phyloP scores from a whole-genome alignment of 2,888 invertebrate genomes.

The Polydrusus tereticollis region DNA sequence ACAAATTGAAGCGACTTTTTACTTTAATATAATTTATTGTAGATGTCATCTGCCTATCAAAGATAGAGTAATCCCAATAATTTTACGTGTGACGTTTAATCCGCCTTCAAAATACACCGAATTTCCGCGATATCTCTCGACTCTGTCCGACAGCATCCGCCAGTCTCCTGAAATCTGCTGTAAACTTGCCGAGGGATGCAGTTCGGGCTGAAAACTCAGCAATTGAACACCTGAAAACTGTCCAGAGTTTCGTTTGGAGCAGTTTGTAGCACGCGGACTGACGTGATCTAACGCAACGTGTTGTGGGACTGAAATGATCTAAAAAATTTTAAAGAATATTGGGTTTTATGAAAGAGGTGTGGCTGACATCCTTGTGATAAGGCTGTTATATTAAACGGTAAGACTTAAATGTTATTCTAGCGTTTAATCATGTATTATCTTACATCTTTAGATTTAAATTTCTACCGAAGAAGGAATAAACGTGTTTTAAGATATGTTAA shows the following conservation, averaged over 20 bases:
- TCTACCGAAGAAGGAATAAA: too few relatives aligned
- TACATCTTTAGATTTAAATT: neutral
- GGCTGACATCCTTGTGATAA: neutral
- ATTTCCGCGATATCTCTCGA: conserved; percentile 19
- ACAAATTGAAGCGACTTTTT: neutral
- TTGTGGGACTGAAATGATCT: conserved; percentile 10
- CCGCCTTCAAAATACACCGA: conserved; percentile 22
- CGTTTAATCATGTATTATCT: neutral
- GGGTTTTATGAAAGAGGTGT: neutral
- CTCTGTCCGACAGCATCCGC: conserved; percentile 24
- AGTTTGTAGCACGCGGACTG: conserved; percentile 19
- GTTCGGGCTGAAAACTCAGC: conserved; percentile 33
- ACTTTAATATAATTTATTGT: neutral
- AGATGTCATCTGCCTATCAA: conserved; percentile 1
- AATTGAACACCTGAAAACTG: conserved; percentile 12
- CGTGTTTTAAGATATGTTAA: too few relatives aligned
- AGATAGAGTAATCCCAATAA: conserved; percentile 27
- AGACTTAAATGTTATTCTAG: neutral
- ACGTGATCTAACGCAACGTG: conserved; percentile 21
- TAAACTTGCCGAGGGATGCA: conserved; percentile 30
- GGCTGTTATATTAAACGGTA: neutral
- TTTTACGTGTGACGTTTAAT: conserved; percentile 17
- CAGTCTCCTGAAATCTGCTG: conserved; percentile 30
- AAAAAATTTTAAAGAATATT: neutral
- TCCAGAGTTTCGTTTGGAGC: neutral